A percentile compares a stretch with the other conserved stretches of the same genome.
phyloP scores from a whole-genome alignment of 30 jellyfish, hydroid and myxozoan genomes.

The Rhopilema esculentum region DNA sequence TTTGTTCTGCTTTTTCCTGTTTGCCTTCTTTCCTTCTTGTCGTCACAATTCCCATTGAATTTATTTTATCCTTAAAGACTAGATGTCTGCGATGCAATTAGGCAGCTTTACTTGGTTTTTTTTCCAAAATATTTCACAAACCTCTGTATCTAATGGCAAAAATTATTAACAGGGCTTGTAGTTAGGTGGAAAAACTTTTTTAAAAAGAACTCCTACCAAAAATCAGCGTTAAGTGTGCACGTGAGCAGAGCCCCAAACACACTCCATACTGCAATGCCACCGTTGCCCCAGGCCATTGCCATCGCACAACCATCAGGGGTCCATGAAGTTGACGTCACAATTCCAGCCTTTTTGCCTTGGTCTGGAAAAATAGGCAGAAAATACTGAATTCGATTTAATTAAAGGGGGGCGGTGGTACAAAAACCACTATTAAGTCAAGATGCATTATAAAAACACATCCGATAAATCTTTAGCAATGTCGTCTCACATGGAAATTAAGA shows the following conservation, averaged over 20 bases:
- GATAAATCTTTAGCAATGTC: no score
- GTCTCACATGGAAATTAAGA: no score
- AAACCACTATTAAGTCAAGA: not conserved
- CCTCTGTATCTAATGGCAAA: no score
- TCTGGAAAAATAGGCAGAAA: conserved; percentile 58
- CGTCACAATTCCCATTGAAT: no score
- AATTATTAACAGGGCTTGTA: not conserved
- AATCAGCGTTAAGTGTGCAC: conserved; percentile 79
- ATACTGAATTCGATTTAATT: no score
- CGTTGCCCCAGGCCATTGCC: conserved; percentile 90
- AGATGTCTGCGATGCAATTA: no score
- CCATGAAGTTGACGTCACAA: conserved; percentile 78
- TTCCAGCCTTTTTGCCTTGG: conserved; percentile 87
- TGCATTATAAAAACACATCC: not conserved
- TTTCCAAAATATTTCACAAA: no score
- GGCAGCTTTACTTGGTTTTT: no score
- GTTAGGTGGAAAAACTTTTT: not conserved
- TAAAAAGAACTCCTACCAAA: conserved; percentile 52
- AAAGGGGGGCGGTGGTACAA: not conserved
- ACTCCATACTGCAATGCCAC: conserved; percentile 98
- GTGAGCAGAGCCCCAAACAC: conserved; percentile 91
- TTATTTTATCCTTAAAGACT: no score
- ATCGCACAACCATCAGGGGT: conserved; percentile 97
- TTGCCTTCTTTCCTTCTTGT: no score
- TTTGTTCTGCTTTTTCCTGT: no score